A percentile compares a stretch with the other conserved stretches of the same genome.
Conservation (phyloP, 2,888 invertebrate species). For the Eupelmus urozonus region DNA sequence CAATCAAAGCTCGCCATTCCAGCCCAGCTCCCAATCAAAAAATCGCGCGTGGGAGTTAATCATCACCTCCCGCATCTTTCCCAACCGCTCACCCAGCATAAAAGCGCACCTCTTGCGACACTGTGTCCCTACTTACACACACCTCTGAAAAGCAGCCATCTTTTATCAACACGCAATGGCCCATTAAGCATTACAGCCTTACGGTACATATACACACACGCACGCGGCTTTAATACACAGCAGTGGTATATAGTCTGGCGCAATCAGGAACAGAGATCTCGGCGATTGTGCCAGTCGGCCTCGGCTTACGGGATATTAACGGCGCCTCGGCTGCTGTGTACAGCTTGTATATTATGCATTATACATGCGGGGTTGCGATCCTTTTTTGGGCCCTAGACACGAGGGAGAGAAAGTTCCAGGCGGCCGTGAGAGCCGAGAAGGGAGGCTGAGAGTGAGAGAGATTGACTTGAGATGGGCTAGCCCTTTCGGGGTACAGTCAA, state of each 20-base stretch:
- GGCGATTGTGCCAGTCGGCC: neutral
- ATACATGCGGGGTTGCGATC: slow-evolving; percentile 25
- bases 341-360: slow-evolving; percentile 29
- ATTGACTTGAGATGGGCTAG: slow-evolving; percentile 30
- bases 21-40: no score
- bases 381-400: neutral
- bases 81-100: no score
- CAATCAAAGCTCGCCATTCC: no score
- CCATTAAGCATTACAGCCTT: no score
- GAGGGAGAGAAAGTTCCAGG: slow-evolving; percentile 12
- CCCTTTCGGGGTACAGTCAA: slow-evolving; percentile 6
- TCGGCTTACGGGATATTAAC: slow-evolving; percentile 29
- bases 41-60: no score
- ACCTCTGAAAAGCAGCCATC: no score
- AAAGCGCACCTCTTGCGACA: no score
- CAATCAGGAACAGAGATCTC: neutral
- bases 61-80: no score
- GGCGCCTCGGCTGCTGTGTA: neutral
- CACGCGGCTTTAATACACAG: no score
- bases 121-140: no score
- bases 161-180: no score
- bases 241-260: neutral
- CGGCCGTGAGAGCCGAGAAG: neutral
- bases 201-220: no score
- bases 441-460: slow-evolving; percentile 38